Conservation (phyloP, 1,140 invertebrate genomes). For the Drosophila takahashii region DNA sequence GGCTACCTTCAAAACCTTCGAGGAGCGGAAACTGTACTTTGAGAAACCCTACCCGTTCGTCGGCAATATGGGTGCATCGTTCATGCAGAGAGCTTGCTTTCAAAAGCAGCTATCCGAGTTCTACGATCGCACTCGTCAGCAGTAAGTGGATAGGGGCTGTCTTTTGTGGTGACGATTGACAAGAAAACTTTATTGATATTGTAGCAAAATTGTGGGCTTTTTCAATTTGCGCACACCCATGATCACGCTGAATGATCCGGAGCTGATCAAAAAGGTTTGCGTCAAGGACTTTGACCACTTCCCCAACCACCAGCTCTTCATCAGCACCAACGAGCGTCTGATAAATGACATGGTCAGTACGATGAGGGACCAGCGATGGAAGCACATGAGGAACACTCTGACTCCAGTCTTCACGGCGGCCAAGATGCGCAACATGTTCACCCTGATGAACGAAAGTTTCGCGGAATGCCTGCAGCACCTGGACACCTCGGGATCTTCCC, state of each 20-base stretch:
- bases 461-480: slow-evolving; percentile 63
- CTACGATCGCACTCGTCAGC: slow-evolving; percentile 57
- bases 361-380: slow-evolving; percentile 86
- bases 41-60: slow-evolving; percentile 78
- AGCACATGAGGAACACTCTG: slow-evolving; percentile 86
- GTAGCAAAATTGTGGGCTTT: slow-evolving; percentile 85
- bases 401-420: slow-evolving; percentile 87
- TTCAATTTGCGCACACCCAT: slow-evolving; percentile 86
- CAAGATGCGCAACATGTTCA: slow-evolving; percentile 86
- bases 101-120: slow-evolving; percentile 54
- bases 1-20: slow-evolving; percentile 71
- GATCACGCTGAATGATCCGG: slow-evolving; percentile 87
- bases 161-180: background rate
- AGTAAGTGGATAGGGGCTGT: slow-evolving; percentile 45
- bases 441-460: slow-evolving; percentile 84
- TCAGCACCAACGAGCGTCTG: slow-evolving; percentile 86
- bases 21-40: slow-evolving; percentile 65
- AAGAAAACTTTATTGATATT: background rate
- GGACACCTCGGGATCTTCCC: background rate
- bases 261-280: slow-evolving; percentile 87
- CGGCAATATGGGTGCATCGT: slow-evolving; percentile 73
- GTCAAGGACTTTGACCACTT: slow-evolving; percentile 89
- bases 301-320: slow-evolving; percentile 85
- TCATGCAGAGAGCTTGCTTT: slow-evolving; percentile 59
- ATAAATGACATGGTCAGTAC: slow-evolving; percentile 86